Evolutionary conservation across 2,113 vertebrate species (phyloP).

Genomic region (Candoia aspera): DNA sequence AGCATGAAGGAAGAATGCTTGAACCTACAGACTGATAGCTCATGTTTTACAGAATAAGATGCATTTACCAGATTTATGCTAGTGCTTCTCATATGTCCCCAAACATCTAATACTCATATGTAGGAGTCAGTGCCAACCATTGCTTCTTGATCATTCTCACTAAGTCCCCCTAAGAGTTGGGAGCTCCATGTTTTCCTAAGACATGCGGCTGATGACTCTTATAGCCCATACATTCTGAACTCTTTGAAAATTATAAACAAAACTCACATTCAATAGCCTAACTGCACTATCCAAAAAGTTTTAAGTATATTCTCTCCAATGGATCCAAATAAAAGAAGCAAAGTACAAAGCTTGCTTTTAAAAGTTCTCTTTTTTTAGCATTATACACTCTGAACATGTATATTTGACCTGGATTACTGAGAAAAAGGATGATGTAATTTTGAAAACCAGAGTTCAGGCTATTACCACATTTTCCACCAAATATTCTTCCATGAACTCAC

Average conservation of each 20-base stretch:
- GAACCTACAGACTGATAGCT: neutral
- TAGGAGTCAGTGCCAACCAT: neutral
- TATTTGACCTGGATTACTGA: conserved; percentile 31
- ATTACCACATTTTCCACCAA: conserved; percentile 32
- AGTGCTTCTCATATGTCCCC: neutral
- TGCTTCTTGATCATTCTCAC: neutral
- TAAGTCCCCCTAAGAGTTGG: neutral
- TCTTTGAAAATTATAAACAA: neutral
- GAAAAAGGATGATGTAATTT: conserved; percentile 26
- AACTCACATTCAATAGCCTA: neutral
- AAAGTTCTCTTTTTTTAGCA: neutral
- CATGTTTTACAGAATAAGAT: neutral
- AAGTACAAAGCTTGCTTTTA: neutral
- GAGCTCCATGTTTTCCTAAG: neutral
- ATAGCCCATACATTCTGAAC: neutral
- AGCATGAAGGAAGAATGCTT: neutral
- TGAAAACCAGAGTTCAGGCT: conserved; percentile 19
- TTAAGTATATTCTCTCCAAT: neutral
- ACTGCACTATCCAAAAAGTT: neutral
- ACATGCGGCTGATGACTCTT: neutral
- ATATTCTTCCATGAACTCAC: conserved; percentile 24
- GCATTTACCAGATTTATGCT: neutral
- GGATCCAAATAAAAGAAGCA: neutral
- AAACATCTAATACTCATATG: neutral
- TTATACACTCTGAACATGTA: neutral